Evolutionary conservation across 2,113 vertebrate species (phyloP).

Genomic region (Ciconia stormi): DNA sequence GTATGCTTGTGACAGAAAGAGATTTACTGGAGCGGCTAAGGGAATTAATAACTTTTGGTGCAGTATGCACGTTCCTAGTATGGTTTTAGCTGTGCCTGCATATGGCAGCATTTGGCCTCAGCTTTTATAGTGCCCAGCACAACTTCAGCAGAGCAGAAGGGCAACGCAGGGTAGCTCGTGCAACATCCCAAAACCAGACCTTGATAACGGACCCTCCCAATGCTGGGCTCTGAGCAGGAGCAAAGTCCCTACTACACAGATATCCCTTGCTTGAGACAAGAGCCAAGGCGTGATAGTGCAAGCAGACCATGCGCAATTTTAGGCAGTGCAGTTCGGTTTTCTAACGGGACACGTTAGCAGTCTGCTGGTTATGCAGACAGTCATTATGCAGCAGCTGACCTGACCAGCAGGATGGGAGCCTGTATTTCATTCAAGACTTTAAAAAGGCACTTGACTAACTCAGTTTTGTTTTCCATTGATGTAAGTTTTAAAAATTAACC

Average conservation of each 20-base stretch:
- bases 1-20: background rate
- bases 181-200: background rate
- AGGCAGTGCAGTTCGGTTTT: background rate
- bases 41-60: background rate
- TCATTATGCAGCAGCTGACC: background rate
- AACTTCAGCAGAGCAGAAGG: background rate
- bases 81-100: background rate
- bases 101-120: background rate
- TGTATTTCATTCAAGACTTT: background rate
- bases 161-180: background rate
- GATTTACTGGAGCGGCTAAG: background rate
- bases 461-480: background rate
- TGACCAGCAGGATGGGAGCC: background rate
- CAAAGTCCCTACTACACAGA: background rate
- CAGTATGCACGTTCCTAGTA: accelerated
- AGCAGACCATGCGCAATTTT: background rate
- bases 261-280: background rate
- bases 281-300: accelerated
- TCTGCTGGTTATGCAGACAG: background rate
- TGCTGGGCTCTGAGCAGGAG: background rate
- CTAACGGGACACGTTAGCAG: background rate
- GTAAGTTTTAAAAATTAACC: constrained; percentile 28
- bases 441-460: background rate
- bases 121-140: background rate
- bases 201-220: accelerated